Evolutionary conservation across 1,140 invertebrate genomes (phyloP), one percentile per base, ranked within the genome.

Genomic region (Oncopeltus fasciatus): DNA sequence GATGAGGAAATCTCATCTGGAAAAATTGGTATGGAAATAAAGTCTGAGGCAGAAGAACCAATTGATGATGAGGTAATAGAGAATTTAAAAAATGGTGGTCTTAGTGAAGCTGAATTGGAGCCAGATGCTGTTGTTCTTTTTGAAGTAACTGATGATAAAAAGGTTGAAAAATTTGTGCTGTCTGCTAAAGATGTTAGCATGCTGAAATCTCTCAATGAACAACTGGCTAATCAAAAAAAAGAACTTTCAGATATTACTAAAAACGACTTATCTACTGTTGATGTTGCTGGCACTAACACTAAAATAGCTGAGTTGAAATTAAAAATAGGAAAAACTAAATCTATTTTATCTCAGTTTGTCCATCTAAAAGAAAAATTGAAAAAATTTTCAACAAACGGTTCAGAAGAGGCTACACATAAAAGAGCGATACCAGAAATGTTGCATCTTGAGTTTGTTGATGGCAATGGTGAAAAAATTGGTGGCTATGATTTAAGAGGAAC

Each of bases 41-140:
- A 46, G 51, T 63, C 44, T 21, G 53, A 53, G 57, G 8, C 11
- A 38, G 49, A 66, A 21, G 62, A 67, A 16, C 21, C 60, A 5
- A 60, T 67, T 5, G 62, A 67, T 59, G 64, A 67, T 26, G 59
- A 64, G 21, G 60, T 65, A 14, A 57, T 67, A 38, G 63, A 66
- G 33, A 66, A 60, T 51, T 58, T 67, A 26, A 64, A 64, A 53
- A 62, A 60, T 38, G 64, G 62, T 33, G 62, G 60, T 21, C 49
- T 51, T 2, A 61, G 29, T 29, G 64, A 67, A 66, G 60, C 64
- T 3, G 66, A 66, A 60, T 43, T 60, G 2, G 68, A 70, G 56
- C 69, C 69, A 21, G 69, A 70, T 38, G 69, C 68, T 26, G 69
- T 70, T 29, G 67, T 70, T 16, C 26, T 70, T 44, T 67, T 65